These are phyloP conservation scores for Hoplodrina ambigua DNA, from an alignment of 2,888 invertebrate species.

Conservation along the genomic window DNA sequence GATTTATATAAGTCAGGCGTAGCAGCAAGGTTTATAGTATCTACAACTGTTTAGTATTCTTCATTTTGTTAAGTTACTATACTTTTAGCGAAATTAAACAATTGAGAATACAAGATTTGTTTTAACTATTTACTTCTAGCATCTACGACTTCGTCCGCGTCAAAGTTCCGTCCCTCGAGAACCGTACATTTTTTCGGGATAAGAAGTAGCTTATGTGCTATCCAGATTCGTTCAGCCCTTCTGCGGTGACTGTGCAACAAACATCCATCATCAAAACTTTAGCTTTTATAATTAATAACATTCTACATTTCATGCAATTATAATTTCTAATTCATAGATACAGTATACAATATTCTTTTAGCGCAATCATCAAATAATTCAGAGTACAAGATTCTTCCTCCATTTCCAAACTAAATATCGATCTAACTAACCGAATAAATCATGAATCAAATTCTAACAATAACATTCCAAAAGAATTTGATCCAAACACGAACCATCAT, in stretches of 20 bases:
- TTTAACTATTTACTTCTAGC: neutral
- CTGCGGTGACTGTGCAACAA: no score
- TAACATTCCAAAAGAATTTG: conserved; percentile 46
- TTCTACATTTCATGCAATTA: neutral
- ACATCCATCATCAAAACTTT: no score
- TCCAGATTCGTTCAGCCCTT: no score
- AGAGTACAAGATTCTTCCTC: neutral
- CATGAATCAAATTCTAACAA: conserved; percentile 34
- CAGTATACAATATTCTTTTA: neutral
- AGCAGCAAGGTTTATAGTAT: conserved; percentile 18
- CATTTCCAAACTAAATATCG: conserved; percentile 27
- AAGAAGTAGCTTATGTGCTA: no score
- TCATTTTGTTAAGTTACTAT: neutral
- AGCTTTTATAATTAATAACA: no score
- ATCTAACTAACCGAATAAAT: conserved; percentile 25
- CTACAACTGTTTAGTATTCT: conserved; percentile 7
- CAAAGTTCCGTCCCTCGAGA: no score
- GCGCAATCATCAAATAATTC: neutral
- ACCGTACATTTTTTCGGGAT: no score
- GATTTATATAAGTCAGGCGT: conserved; percentile 31
- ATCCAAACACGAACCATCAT: conserved; percentile 68
- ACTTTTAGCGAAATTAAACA: no score
- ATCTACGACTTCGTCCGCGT: no score
- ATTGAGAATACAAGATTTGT: neutral
- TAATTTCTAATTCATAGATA: neutral